Evolutionary conservation across 2,888 invertebrate species (phyloP), one percentile per base, ranked within the genome.

Genomic region (Cantharis lateralis): DNA sequence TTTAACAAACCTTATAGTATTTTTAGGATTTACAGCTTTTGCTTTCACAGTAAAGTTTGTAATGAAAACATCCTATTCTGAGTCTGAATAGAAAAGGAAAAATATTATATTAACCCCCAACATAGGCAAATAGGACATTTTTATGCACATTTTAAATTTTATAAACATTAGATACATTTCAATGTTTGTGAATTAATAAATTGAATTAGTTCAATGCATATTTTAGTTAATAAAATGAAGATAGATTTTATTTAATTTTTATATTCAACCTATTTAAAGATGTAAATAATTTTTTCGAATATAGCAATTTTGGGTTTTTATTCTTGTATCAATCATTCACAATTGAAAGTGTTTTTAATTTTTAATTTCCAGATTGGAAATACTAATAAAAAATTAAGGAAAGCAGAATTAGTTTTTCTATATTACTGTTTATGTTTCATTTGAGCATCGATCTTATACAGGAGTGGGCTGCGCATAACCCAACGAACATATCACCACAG

Each of bases 31-130:
- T 89, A 96, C 96, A 81, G 95, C 95, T 81, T 97, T 98, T 88
- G 97, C 96, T 69, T 95, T 95, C 86, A 95, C 95, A 87, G 98
- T 98, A 78, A 97, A 96, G 91, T 96, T 96, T 90, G 96, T 98
- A 82, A 90, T 96, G 88, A 93, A 93, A 87, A 94, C 93, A 86
- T 92, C 94, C 87, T 93, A 93, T 84, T 91, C 92, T 4, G 87
- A 87, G 80, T 82, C 84, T 32, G 84, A 87, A 80, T 85, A 81
- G 68, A 48, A 68, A 28, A 28, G 1, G 20, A 20, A 13, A 66
- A 16, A 7, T 15, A 66, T 66, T 66, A 20, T 66, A 20, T 66
- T 24, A 66, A 66, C 16, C 24, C n/a, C 3, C 24, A 20, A 66
- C 15, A 48, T 48, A 48, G 48, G n/a, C 48, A 48, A 20, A n/a